Base-by-base conservation (phyloP, 2,797 vertebrate species). In the Stomatorhinus walkeri region DNA sequence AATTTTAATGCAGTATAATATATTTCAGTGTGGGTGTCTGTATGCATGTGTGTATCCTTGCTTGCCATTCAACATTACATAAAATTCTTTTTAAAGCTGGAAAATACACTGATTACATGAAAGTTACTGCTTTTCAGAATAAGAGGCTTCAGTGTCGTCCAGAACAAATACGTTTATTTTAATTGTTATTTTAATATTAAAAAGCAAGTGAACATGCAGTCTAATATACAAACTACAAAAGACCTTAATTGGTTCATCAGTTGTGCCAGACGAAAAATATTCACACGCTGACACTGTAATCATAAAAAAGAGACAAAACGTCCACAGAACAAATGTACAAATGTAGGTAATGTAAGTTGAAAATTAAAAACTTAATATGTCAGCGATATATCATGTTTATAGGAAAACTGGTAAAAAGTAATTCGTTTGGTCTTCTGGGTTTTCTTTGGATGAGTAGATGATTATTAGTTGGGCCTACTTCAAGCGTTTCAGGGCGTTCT, bases 391-490 rank as follows among this genome's bases (percentile, higher is more conserved):
- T 32, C 16, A 43, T 81, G 32, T 40, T 52, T 52, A 36, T 56
- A 9, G 10, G 24, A 2, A 8, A 28, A 19, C 22, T 32, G 24
- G 28, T 51, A 48, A 85, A 85, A 85, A 51, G 46, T 85, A 52
- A 56, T 56, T 24, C 22, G 51, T 85, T 16, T 85, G 24, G 51
- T 40, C 51, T 52, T 86, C 1, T 16, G 48, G 85, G 16, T 19
- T 51, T 52, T 19, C 51, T 81, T 51, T 36, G 85, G 85, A 86
- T 36, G n/a, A 40, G 51, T 28, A 32, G 85, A 16, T 3, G 52
- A 40, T 87, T 56, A 59, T 51, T 56, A 56, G 85, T 12, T 87
- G 52, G 85, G 52, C 85, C 85, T 86, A 51, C 32, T 59, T 49
- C 46, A 1, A 56, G 48, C 28, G 51, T 28, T 7, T 19, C 4